phyloP scores from a whole-genome alignment of 2,888 invertebrate species.

The Macaria liturata region DNA sequence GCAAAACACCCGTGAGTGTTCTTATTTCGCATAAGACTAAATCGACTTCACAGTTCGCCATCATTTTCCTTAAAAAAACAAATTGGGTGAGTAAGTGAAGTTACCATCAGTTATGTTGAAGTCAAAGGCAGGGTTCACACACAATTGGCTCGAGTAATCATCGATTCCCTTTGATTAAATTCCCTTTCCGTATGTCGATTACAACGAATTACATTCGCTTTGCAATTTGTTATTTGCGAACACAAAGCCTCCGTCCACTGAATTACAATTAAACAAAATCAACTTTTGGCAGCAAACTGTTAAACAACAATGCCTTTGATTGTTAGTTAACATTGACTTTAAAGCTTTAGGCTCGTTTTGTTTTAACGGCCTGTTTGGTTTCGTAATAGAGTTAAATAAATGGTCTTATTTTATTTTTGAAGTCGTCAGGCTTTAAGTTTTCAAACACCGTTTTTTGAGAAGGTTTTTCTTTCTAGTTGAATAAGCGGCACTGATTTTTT shows the following conservation, averaged over 20 bases:
- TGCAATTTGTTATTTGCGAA: conserved; percentile 51
- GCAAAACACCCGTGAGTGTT: too few species aligned
- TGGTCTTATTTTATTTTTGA: too few species aligned
- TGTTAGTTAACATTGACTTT: conserved; percentile 24
- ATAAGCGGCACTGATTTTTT: too few species aligned
- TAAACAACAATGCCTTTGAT: conserved; percentile 24
- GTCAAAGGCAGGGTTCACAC: conserved; percentile 30
- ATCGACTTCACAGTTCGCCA: too few species aligned
- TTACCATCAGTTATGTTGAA: conserved; percentile 27
- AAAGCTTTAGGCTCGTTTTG: conserved; percentile 12
- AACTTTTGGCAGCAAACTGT: conserved; percentile 28
- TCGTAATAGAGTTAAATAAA: not conserved
- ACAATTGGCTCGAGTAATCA: conserved; percentile 41
- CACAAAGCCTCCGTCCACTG: conserved; percentile 39
- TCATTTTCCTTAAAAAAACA: conserved; percentile 4
- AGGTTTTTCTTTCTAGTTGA: too few species aligned
- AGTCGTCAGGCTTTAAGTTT: too few species aligned
- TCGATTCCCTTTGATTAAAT: conserved; percentile 66
- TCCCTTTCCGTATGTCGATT: conserved; percentile 47
- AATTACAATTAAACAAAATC: conserved; percentile 48
- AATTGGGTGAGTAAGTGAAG: conserved; percentile 5
- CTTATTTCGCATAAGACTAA: too few species aligned
- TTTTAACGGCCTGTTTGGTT: conserved; percentile 7
- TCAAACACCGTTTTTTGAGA: too few species aligned
- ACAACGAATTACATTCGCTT: conserved; percentile 46